Base-by-base conservation (phyloP, 2,888 invertebrate species). In the Hesperia comma region DNA sequence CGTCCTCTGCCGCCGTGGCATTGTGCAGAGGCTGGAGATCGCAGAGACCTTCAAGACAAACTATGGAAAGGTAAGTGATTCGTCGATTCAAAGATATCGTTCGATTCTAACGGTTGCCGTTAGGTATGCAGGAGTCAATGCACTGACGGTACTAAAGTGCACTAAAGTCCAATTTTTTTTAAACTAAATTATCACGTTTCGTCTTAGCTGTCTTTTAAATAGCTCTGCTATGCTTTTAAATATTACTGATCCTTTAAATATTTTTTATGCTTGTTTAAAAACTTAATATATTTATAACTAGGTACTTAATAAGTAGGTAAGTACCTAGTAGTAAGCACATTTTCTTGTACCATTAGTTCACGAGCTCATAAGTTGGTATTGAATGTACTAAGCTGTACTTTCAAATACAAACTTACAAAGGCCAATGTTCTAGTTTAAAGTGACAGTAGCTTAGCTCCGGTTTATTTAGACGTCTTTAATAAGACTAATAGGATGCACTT, bases 11-110 rank as follows among this genome's bases (percentile, higher is more conserved):
- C 95, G 96, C 73, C 95, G 99, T 71, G 97, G 97, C 70, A 98
- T 98, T 83, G 96, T 96, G 5, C 99, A 99, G 87, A 95, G 99
- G 70, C 93, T 98, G 75, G 96, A 98, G 88, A 97, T 99, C 79
- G 95, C 97, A 54, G 96, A 96, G 84, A 95, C 96, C 21, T 99
- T 96, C 93, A 99, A 99, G 91, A 97, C 98, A 33, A 94, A 96
- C 77, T 99, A 97, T 82, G 99, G 99, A 82, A 97, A 97, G 94
- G 97, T 96, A 87, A 83, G 53, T 41, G 37, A 46, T n/a, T 26
- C 12, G 0, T 15, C 15, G 3, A 6, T 21, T 15, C n/a, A 26
- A 33, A 37, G 0, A 41, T 67, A n/a, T n/a, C 15, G 6, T 51
- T 26, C 14, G 26, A 49, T 19, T 49, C 2, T 7, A 19, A 19